phyloP scores from a whole-genome alignment of 2,797 vertebrate species.

The Knipowitschia caucasica region DNA sequence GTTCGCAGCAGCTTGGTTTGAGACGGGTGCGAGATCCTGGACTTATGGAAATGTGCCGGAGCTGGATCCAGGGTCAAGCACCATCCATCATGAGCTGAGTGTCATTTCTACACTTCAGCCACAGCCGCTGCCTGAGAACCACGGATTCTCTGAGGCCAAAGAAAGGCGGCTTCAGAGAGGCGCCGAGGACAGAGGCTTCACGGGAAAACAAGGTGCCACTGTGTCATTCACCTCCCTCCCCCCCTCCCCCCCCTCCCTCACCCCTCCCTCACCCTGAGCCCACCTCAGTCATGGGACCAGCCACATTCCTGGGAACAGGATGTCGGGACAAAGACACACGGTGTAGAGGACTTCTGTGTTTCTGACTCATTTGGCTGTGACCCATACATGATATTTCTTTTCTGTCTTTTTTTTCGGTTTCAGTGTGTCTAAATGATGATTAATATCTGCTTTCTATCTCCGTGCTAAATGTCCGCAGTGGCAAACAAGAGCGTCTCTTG shows the following conservation, averaged over 20 bases:
- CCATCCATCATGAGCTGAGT: conserved; percentile 97
- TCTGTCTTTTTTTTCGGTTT: too few species aligned
- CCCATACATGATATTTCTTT: conserved; percentile 84
- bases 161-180: conserved; percentile 77
- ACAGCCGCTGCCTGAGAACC: conserved; percentile 66
- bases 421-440: conserved; percentile 91
- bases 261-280: conserved; percentile 62
- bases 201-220: conserved; percentile 95
- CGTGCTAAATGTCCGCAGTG: conserved; percentile 74
- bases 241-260: conserved; percentile 39
- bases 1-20: conserved; percentile 66
- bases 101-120: conserved; percentile 89
- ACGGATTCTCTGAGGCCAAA: conserved; percentile 84
- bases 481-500: conserved; percentile 92
- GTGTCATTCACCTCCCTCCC: conserved; percentile 84
- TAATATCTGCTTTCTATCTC: conserved; percentile 95
- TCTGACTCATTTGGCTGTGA: conserved; percentile 88
- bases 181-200: conserved; percentile 57
- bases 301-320: conserved; percentile 87
- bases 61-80: conserved; percentile 86
- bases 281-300: conserved; percentile 90
- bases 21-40: conserved; percentile 61
- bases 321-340: conserved; percentile 85
- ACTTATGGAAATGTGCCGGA: conserved; percentile 86
- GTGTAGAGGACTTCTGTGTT: conserved; percentile 82